Evolutionary conservation across 1,140 invertebrate species (phyloP), one percentile per base, ranked within the genome.

Genomic region (Dendrolimus punctatus): DNA sequence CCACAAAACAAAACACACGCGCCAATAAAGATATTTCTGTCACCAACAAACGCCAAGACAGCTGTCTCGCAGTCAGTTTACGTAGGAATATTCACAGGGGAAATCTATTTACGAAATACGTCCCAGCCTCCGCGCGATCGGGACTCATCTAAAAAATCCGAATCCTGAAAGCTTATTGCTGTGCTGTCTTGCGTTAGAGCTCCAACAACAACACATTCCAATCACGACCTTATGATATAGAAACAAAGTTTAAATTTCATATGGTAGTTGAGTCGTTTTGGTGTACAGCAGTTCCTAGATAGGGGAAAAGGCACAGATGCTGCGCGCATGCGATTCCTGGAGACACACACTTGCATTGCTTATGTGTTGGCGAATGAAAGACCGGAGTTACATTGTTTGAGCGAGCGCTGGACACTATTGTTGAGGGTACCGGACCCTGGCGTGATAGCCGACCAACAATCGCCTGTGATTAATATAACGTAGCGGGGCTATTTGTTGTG

Each of bases 101-200:
- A 52, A 47, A 43, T 46, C 47, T 54, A 60, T 54, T 45, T 39
- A 49, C 49, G 44, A 54, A 64, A 68, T 63, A 74, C 81, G 79
- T 76, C 74, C 64, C 72, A 63, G 62, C 71, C 58, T 71, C 68
- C 53, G 51, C 64, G 52, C 79, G 76, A 59, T 63, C 71, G 55
- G 72, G 64, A 70, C 64, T 73, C 72, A 77, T 85, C 81, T 85
- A 82, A 82, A 81, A 81, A 80, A 85, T 79, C 63, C 60, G 68
- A 77, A 60, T 85, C 78, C 81, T 80, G 72, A 69, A 78, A 82
- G 79, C 81, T 80, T 76, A 80, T 80, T 80, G 76, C 76, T 62
- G 62, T 76, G 68, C 70, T 59, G 73, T 73, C 72, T 71, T 65
- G 65, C 61, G 69, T 75, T 73, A 58, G 63, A 75, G 75, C 63